Evolutionary conservation across 2,888 invertebrate genomes (phyloP).

Genomic region (Agriopis marginaria): DNA sequence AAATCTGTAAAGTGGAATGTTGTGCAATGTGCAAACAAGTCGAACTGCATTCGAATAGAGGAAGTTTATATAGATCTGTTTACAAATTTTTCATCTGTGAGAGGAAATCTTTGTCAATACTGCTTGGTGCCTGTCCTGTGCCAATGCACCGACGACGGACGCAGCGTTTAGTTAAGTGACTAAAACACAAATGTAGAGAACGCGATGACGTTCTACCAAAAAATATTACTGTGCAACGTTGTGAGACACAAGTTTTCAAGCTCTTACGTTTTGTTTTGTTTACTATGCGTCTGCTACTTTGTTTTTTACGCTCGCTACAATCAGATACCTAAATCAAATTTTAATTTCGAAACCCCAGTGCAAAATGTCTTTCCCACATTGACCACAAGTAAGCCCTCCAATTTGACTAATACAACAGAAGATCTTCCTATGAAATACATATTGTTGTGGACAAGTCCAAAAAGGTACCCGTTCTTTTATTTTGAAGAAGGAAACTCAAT

Average conservation of each 20-base stretch:
- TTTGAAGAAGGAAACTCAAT: slow-evolving; percentile 61
- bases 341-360: not conserved
- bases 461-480: slow-evolving; percentile 60
- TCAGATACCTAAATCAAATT: slow-evolving; percentile 3
- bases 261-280: slow-evolving; percentile 17
- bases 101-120: slow-evolving; percentile 2
- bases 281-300: slow-evolving; percentile 9
- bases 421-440: slow-evolving; percentile 58
- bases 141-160: not conserved
- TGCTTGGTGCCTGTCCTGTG: not conserved
- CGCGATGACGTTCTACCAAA: slow-evolving; percentile 14
- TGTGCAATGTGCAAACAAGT: slow-evolving; percentile 22
- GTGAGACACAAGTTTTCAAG: slow-evolving; percentile 13
- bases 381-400: not conserved
- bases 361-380: not conserved
- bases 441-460: slow-evolving; percentile 66
- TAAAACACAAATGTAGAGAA: not conserved
- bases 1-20: not conserved
- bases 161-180: not conserved
- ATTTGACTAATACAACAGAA: not conserved
- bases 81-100: slow-evolving; percentile 34
- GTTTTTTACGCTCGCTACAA: slow-evolving; percentile 7
- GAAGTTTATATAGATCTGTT: slow-evolving; percentile 24
- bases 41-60: slow-evolving; percentile 3
- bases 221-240: slow-evolving; percentile 10